phyloP scores from a whole-genome alignment of 2,888 invertebrate species.

The Oscheius myriophilus region DNA sequence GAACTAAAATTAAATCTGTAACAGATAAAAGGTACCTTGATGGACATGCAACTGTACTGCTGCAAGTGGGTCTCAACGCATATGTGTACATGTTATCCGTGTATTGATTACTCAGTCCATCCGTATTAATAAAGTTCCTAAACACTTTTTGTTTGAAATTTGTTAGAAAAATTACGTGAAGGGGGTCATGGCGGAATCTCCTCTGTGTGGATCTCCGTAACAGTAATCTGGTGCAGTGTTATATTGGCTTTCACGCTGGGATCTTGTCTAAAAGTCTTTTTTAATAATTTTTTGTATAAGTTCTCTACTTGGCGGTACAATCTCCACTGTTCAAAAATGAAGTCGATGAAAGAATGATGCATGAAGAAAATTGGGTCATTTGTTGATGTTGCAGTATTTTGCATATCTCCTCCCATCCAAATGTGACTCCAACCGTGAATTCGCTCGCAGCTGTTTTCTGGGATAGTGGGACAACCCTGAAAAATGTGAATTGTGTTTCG shows the following conservation, averaged over 20 bases:
- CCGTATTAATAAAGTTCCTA: constrained; percentile 1
- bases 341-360: constrained; percentile 25
- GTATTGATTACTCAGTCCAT: constrained; percentile 15
- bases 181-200: constrained; percentile 10
- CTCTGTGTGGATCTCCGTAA: constrained; percentile 5
- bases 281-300: too few species aligned
- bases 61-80: constrained; percentile 7
- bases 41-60: not conserved
- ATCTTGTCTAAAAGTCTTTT: too few species aligned
- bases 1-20: too few species aligned
- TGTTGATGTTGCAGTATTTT: constrained; percentile 20
- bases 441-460: constrained; percentile 14
- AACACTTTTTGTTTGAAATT: not conserved
- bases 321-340: constrained; percentile 22
- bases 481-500: not conserved
- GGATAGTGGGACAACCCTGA: constrained; percentile 14
- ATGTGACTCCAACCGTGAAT: constrained; percentile 22
- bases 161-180: not conserved
- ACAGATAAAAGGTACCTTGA: too few species aligned
- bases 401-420: constrained; percentile 30
- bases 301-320: constrained; percentile 9
- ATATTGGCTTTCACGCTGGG: constrained; percentile 9
- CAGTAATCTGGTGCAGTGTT: constrained; percentile 12
- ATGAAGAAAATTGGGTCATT: constrained; percentile 31
- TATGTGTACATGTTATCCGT: constrained; percentile 19